These are phyloP conservation scores for Tetramorium bicarinatum DNA, from an alignment of 2,888 invertebrate species.

Conservation along the genomic window DNA sequence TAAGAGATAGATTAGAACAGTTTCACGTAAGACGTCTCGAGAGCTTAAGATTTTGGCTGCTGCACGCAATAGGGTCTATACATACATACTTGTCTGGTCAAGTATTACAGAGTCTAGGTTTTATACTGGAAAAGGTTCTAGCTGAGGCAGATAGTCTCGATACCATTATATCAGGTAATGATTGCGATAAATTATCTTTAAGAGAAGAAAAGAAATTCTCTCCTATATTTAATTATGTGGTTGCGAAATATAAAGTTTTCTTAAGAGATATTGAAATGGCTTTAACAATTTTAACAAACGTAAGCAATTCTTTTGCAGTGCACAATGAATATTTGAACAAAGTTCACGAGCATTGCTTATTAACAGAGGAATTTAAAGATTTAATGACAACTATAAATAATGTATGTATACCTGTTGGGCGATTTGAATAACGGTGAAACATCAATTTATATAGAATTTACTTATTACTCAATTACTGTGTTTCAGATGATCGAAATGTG, in stretches of 20 bases:
- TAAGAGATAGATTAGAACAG: constrained; percentile 77
- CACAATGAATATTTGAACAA: constrained; percentile 84
- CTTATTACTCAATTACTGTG: background rate
- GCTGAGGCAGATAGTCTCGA: constrained; percentile 82
- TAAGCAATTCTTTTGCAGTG: constrained; percentile 73
- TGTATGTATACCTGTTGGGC: constrained; percentile 72
- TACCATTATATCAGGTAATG: constrained; percentile 80
- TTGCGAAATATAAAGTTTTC: background rate
- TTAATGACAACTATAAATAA: constrained; percentile 82
- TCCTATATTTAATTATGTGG: background rate
- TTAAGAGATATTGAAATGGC: background rate
- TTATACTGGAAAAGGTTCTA: constrained; percentile 80
- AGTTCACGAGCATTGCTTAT: constrained; percentile 84
- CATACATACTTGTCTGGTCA: constrained; percentile 87
- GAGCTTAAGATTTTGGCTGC: constrained; percentile 87
- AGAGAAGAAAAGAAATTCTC: background rate
- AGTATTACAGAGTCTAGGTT: constrained; percentile 86
- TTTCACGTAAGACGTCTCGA: constrained; percentile 86
- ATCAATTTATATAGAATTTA: background rate
- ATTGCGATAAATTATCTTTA: background rate
- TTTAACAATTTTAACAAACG: constrained; percentile 4
- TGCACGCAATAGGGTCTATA: constrained; percentile 87
- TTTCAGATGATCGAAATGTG: constrained; percentile 84
- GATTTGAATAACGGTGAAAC: background rate
- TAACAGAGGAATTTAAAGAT: constrained; percentile 81